Percentiles rank a stretch among this genome's conserved stretches.
phyloP scores from a whole-genome alignment of 2,113 vertebrate genomes.

The Montifringilla adamsi region DNA sequence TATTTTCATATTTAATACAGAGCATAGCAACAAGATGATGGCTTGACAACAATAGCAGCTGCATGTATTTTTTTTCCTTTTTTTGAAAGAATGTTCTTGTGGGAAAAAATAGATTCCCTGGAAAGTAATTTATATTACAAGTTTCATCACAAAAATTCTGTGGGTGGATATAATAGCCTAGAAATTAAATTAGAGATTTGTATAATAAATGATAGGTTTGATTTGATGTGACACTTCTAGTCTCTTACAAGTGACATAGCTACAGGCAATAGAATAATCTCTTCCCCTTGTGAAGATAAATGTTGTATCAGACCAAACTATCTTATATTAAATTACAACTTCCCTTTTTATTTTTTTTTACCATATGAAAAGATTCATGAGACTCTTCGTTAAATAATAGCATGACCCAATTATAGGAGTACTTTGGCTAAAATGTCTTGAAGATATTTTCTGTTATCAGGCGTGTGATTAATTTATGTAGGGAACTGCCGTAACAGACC shows the following conservation, averaged over 20 bases:
- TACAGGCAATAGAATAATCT: conserved; percentile 37
- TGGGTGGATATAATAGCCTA: conserved; percentile 22
- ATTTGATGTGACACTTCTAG: conserved; percentile 49
- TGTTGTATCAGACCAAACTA: conserved; percentile 2
- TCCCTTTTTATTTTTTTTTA: background rate
- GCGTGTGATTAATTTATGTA: background rate
- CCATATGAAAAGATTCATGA: conserved; percentile 2
- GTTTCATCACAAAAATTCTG: conserved; percentile 8
- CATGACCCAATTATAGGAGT: background rate
- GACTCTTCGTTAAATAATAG: conserved; percentile 4
- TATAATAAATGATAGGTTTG: conserved; percentile 43
- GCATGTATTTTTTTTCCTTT: background rate
- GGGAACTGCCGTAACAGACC: background rate
- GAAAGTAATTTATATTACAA: conserved; percentile 22
- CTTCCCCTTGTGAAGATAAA: conserved; percentile 35
- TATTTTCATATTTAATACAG: background rate
- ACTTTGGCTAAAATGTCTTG: background rate
- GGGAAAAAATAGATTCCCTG: conserved; percentile 10
- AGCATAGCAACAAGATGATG: conserved; percentile 30
- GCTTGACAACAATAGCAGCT: conserved; percentile 35
- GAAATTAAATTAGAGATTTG: conserved; percentile 51
- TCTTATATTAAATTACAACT: conserved; percentile 24
- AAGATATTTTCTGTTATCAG: background rate
- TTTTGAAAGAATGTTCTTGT: background rate
- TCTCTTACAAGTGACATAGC: conserved; percentile 37